Base-by-base conservation (phyloP, 1,140 invertebrate species). In the Aphidius gifuensis region DNA sequence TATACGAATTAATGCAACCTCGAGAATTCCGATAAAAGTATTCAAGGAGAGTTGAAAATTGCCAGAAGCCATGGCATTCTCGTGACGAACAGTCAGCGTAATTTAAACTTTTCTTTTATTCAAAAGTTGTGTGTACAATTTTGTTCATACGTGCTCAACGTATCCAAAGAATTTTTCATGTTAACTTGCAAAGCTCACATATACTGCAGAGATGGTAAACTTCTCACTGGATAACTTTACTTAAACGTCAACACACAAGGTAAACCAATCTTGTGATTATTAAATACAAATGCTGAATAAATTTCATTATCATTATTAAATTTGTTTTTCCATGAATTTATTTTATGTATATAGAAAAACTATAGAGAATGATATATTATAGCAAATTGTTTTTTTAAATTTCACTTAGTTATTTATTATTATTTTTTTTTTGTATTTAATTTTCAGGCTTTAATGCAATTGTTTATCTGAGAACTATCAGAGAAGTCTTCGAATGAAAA, bases 61-160 rank as follows among this genome's bases (percentile, higher is more conserved):
- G 32, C 50, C 50, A 53, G 50, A 38, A 53, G 50, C 50, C 11
- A 53, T 53, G 6, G 32, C 50, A 53, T 53, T 38, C 43, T 44
- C 43, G 43, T 44, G 43, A 44, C 43, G 43, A 44, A 44, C 43
- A 44, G 43, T 44, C 43, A 44, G 7, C 9, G 43, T 44, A 44
- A 44, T 44, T 44, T 44, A 44, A 44, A 44, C 7, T 7, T 11
- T 44, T 11, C 9, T 44, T 44, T 44, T 11, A 7, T 8, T 11
- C 43, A 44, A 44, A 8, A 11, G 9, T 44, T 32, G 23, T 32
- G 23, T 32, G 23, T 32, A 32, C 23, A 32, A 32, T 53, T 40
- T 53, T 38, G 16, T 32, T 32, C 49, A 32, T 51, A 23, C 49
- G 49, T 51, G 49, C 23, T 32, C 5, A 32, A 8, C 16, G 8